Evolutionary conservation across 2,797 vertebrate species (phyloP).

Genomic region (Leucoraja ocellata): DNA sequence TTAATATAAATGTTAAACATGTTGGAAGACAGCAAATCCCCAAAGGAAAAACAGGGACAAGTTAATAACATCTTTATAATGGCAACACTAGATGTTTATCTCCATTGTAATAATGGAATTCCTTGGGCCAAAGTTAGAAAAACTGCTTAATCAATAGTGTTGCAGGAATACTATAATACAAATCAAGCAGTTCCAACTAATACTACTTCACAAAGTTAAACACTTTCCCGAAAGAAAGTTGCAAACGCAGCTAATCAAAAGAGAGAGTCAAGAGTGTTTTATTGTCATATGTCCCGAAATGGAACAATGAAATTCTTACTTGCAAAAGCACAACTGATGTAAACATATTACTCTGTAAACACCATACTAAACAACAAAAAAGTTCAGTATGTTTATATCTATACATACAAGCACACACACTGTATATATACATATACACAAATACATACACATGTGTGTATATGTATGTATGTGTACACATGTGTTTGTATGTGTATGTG

Average conservation of each 20-base stretch:
- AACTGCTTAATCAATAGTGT: neutral
- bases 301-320: too few species aligned
- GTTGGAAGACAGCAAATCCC: neutral
- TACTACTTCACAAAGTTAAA: neutral
- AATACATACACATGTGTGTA: too few species aligned
- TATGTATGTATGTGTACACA: too few species aligned
- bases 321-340: too few species aligned
- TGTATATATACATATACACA: too few species aligned
- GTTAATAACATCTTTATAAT: neutral
- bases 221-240: neutral
- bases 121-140: neutral
- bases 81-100: neutral
- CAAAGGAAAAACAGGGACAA: neutral
- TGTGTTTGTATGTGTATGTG: too few species aligned
- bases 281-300: too few species aligned
- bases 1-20: constrained; percentile 4
- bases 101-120: neutral
- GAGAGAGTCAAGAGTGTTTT: too few species aligned
- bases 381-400: too few species aligned
- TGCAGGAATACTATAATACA: neutral
- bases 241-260: neutral
- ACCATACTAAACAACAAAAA: too few species aligned
- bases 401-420: too few species aligned
- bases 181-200: neutral
- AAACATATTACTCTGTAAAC: too few species aligned